Evolutionary conservation across 2,888 invertebrate species (phyloP).

Genomic region (Hemicrepidius hirtus): DNA sequence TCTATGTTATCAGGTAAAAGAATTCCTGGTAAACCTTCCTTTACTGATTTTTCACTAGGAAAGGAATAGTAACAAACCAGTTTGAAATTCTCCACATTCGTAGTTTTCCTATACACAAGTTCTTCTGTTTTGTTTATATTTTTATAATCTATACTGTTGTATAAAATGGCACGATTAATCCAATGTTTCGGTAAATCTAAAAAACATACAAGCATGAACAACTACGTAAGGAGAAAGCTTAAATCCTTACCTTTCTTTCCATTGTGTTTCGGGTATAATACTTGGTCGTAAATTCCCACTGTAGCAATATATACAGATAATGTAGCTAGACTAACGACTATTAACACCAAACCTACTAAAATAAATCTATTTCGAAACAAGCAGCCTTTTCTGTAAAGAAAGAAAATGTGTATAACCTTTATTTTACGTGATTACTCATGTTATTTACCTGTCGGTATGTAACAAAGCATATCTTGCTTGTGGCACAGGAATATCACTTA

Average conservation of each 20-base stretch:
- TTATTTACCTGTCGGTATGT: slow-evolving; percentile 53
- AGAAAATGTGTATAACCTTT: background rate
- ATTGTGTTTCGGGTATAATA: slow-evolving; percentile 29
- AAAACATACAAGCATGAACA: slow-evolving; percentile 7
- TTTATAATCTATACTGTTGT: slow-evolving; percentile 56
- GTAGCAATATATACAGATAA: slow-evolving; percentile 40
- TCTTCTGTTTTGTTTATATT: slow-evolving; percentile 4
- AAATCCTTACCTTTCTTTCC: slow-evolving; percentile 9
- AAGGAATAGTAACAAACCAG: slow-evolving; percentile 84
- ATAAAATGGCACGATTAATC: slow-evolving; percentile 63
- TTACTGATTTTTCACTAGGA: slow-evolving; percentile 65
- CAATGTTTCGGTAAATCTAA: slow-evolving; percentile 59
- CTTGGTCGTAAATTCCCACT: slow-evolving; percentile 37
- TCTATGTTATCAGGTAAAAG: slow-evolving; percentile 78
- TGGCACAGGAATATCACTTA: slow-evolving; percentile 54
- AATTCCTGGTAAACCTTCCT: slow-evolving; percentile 60
- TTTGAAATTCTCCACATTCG: slow-evolving; percentile 55
- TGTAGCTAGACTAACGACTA: slow-evolving; percentile 25
- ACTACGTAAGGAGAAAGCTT: background rate
- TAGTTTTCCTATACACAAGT: background rate
- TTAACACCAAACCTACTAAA: slow-evolving; percentile 13
- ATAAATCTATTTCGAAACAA: slow-evolving; percentile 13
- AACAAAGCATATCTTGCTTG: slow-evolving; percentile 57
- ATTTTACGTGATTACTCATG: background rate
- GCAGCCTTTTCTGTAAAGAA: slow-evolving; percentile 29